Evolutionary conservation across 2,888 invertebrate species (phyloP), one percentile per base, ranked within the genome.

Genomic region (Papilio demoleus): DNA sequence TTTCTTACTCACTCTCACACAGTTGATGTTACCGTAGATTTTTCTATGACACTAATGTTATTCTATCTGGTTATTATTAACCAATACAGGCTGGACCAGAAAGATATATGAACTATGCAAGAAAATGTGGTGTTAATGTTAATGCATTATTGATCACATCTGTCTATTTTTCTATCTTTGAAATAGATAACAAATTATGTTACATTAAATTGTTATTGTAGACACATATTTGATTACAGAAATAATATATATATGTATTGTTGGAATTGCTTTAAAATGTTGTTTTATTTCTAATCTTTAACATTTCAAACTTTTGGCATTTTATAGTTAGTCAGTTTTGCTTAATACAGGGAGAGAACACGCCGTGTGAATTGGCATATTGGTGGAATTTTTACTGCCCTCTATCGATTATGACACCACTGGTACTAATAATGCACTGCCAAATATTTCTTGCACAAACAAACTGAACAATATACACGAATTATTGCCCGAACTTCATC

Each of bases 251-350:
- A 68, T 65, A 68, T 62, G 86, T 85, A 91, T 89, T 92, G 92
- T 92, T 92, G 91, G 91, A 82, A 90, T 90, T 92, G 92, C 92
- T 91, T 92, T 87, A 68, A 78, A 73, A 73, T 74, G 72, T 81
- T 75, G 82, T 89, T 90, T 91, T 77, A 86, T 86, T 90, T 75
- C 31, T 22, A 1, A 19, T 9, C n/a, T 12, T 40, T 12, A 14
- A 38, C 9, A 11, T 36, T 9, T 36, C 12, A 11, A 12, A 11
- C 36, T 36, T 11, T 36, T 1, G 36, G 0, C n/a, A n/a, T n/a
- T n/a, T n/a, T n/a, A n/a, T n/a, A n/a, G n/a, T n/a, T n/a, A n/a
- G n/a, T n/a, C n/a, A n/a, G n/a, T n/a, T n/a, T n/a, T n/a, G n/a
- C n/a, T n/a, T n/a, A n/a, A n/a, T n/a, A n/a, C n/a, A n/a, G n/a